A percentile compares a stretch with the other conserved stretches of the same genome.
Conservation (phyloP, 2,113 vertebrate genomes). For the Amphiprion ocellaris region DNA sequence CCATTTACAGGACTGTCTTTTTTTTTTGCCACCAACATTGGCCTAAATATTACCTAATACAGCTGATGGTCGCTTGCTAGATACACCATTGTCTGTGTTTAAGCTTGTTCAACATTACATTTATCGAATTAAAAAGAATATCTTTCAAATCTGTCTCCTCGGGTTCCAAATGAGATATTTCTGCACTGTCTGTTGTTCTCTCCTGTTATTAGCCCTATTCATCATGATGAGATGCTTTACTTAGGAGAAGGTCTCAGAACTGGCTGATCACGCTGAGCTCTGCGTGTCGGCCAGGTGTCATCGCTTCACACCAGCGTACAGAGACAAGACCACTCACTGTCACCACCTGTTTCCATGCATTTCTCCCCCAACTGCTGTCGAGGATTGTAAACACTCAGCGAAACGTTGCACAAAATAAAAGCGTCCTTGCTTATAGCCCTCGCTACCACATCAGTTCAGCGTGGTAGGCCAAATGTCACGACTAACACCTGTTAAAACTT, state of each 20-base stretch:
- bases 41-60: too few species aligned
- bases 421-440: neutral
- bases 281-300: constrained; percentile 67
- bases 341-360: constrained; percentile 56
- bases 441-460: neutral
- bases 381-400: constrained; percentile 8
- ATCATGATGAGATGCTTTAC: constrained; percentile 33
- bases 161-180: neutral
- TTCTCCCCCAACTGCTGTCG: constrained; percentile 15
- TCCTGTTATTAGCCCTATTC: neutral
- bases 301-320: constrained; percentile 56
- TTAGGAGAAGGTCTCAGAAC: constrained; percentile 43
- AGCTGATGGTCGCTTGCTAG: too few species aligned
- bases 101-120: too few species aligned
- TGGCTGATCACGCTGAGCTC: constrained; percentile 59
- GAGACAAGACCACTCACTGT: constrained; percentile 64
- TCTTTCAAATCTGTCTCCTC: too few species aligned
- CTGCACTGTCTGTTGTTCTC: neutral
- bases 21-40: too few species aligned
- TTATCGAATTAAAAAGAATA: too few species aligned
- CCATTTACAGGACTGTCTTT: too few species aligned
- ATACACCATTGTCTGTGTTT: too few species aligned
- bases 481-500: neutral
- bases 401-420: constrained; percentile 15
- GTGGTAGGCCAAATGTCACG: too few species aligned